Conservation (phyloP, 2,888 invertebrate species). For the Adela reaumurella region DNA sequence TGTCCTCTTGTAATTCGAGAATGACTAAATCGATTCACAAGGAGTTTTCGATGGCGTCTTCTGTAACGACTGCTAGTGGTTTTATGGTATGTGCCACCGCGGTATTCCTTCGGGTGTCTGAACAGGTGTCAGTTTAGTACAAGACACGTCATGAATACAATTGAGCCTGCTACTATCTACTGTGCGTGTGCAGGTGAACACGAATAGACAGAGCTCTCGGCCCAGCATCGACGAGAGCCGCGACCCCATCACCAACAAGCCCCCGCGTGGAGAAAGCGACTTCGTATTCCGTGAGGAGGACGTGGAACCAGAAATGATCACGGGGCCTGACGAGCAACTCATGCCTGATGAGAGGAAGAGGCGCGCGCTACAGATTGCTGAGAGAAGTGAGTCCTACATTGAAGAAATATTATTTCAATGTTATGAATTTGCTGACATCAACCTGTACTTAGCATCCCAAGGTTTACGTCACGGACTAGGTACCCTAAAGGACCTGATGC, state of each 20-base stretch:
- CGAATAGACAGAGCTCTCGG: constrained; percentile 17
- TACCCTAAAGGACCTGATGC: no score
- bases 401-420: no score
- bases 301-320: constrained; percentile 1
- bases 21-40: constrained; percentile 1
- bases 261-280: constrained; percentile 11
- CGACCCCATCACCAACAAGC: constrained; percentile 36
- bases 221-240: constrained; percentile 24
- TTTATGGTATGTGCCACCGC: no score
- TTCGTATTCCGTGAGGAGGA: constrained; percentile 6
- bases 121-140: no score
- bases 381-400: constrained; percentile 28
- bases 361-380: constrained; percentile 27
- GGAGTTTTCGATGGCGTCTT: no score
- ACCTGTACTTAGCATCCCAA: background rate
- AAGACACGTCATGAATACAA: no score
- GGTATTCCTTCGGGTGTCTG: no score
- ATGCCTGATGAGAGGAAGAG: constrained; percentile 22
- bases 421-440: background rate
- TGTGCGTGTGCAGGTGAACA: constrained; percentile 19
- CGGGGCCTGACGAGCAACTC: constrained; percentile 5
- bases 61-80: no score
- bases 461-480: no score
- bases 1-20: no score
- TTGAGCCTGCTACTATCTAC: no score